These are phyloP conservation scores for Acleris holmiana DNA, from an alignment of 2,888 invertebrate genomes.

Conservation along the genomic window DNA sequence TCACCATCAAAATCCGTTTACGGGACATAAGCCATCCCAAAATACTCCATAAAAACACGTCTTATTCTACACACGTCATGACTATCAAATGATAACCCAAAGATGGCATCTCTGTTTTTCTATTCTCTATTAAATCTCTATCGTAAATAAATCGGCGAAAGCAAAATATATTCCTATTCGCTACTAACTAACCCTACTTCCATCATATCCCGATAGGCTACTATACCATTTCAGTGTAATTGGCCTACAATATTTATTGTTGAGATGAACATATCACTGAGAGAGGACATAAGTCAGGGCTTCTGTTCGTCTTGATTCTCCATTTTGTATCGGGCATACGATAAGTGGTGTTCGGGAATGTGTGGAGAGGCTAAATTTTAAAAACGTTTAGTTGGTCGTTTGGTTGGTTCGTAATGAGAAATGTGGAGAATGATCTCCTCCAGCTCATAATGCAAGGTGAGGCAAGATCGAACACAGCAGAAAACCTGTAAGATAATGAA, in stretches of 20 bases:
- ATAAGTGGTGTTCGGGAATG: conserved; percentile 62
- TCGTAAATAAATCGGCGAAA: conserved; percentile 22
- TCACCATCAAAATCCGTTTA: too few relatives aligned
- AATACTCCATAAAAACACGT: too few relatives aligned
- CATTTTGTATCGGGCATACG: conserved; percentile 80
- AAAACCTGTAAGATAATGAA: too few relatives aligned
- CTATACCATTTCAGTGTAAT: conserved; percentile 64
- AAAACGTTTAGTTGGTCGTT: background rate
- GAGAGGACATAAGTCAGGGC: conserved; percentile 78
- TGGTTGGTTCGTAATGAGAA: too few relatives aligned
- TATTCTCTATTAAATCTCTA: conserved; percentile 15
- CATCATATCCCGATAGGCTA: conserved; percentile 36
- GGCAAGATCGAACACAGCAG: too few relatives aligned
- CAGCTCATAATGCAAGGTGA: too few relatives aligned
- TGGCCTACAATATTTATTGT: conserved; percentile 82
- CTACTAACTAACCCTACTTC: conserved; percentile 25
- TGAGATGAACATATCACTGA: conserved; percentile 80
- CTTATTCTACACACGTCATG: too few relatives aligned
- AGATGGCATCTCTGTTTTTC: background rate
- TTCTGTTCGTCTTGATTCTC: conserved; percentile 77
- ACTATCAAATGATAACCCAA: too few relatives aligned
- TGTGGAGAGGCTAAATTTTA: conserved; percentile 46
- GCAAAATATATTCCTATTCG: conserved; percentile 21
- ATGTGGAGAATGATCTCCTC: too few relatives aligned
- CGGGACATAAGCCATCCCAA: too few relatives aligned